phyloP scores from a whole-genome alignment of 2,888 invertebrate species.

The Tinea semifulvella region DNA sequence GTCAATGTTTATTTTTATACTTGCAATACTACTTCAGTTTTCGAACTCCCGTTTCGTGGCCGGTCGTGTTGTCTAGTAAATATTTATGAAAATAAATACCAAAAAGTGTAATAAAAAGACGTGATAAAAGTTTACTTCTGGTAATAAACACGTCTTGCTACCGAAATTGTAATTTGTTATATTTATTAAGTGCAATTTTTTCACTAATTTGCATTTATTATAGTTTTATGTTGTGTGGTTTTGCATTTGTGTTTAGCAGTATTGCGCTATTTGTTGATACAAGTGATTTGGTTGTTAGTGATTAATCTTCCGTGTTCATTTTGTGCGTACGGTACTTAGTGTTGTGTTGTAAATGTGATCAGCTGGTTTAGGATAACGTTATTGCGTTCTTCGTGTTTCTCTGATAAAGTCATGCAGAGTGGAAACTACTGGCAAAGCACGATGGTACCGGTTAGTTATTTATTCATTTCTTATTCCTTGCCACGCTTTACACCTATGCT shows the following conservation, averaged over 20 bases:
- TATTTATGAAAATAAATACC: not conserved
- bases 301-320: not conserved
- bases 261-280: conserved; percentile 1
- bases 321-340: not conserved
- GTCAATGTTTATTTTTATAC: not conserved
- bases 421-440: not conserved
- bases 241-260: not conserved
- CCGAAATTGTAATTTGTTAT: not conserved
- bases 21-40: not conserved
- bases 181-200: not conserved
- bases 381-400: conserved; percentile 7
- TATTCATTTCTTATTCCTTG: conserved; percentile 5
- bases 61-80: not conserved
- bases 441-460: conserved; percentile 14
- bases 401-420: conserved; percentile 32
- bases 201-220: not conserved
- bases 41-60: not conserved
- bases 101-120: not conserved
- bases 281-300: not conserved
- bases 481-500: not conserved
- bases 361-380: conserved; percentile 5
- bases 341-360: conserved; percentile 6
- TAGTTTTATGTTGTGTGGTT: not conserved
- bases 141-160: not conserved
- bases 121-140: not conserved